Evolutionary conservation across 2,113 vertebrate species (phyloP).

Genomic region (Equus quagga): DNA sequence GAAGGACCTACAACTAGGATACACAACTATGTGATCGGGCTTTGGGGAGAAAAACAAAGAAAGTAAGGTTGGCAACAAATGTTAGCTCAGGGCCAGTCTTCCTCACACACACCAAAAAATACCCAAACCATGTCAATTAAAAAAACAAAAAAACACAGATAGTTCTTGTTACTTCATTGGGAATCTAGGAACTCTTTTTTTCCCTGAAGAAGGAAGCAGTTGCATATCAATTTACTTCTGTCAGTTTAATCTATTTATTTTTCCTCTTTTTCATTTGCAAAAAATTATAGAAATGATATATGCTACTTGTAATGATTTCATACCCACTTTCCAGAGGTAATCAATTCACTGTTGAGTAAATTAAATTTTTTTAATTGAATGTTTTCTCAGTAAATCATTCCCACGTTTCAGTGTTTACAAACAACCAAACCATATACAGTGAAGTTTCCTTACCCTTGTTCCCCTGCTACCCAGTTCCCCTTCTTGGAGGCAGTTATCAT

Average conservation of each 20-base stretch:
- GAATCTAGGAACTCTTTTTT: neutral
- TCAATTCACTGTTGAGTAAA: neutral
- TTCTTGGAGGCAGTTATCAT: neutral
- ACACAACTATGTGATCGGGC: no score
- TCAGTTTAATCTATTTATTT: neutral
- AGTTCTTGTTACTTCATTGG: neutral
- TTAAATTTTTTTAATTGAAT: constrained; percentile 4
- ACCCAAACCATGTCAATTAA: no score
- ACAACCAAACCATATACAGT: neutral
- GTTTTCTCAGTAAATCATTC: neutral
- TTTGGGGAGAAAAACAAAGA: no score
- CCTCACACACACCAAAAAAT: no score
- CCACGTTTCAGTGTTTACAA: constrained; percentile 15
- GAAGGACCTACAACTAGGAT: no score
- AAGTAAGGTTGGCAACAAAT: no score
- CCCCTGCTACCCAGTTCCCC: neutral
- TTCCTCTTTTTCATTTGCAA: neutral
- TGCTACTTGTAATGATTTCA: neutral
- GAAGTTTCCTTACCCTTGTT: neutral
- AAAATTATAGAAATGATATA: neutral
- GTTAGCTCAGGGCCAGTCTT: no score
- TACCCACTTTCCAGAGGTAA: neutral
- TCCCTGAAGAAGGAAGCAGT: neutral
- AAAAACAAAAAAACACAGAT: no score
- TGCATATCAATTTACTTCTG: neutral